These are phyloP conservation scores for Smittia sp. DNA, from an alignment of 2,888 invertebrate species.

Conservation along the genomic window DNA sequence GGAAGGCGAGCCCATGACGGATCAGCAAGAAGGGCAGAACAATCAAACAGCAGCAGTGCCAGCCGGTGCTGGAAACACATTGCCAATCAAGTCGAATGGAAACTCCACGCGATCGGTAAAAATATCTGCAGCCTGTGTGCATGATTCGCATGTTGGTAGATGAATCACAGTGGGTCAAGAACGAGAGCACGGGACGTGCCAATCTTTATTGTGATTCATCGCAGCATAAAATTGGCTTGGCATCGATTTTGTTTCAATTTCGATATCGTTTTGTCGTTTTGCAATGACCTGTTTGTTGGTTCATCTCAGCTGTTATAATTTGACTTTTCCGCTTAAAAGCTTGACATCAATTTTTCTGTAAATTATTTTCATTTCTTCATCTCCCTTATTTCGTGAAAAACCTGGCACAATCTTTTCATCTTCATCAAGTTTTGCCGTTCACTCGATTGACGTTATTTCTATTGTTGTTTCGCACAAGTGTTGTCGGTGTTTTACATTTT, in stretches of 20 bases:
- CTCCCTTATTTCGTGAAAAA: too few species aligned
- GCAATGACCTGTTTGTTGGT: neutral
- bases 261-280: too few species aligned
- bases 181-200: neutral
- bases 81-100: constrained; percentile 34
- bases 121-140: neutral
- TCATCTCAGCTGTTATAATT: neutral
- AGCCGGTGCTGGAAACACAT: neutral
- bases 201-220: neutral
- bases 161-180: constrained; percentile 4
- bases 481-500: too few species aligned
- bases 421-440: too few species aligned
- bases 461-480: too few species aligned
- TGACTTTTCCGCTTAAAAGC: too few species aligned
- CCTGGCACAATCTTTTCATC: too few species aligned
- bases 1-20: constrained; percentile 33
- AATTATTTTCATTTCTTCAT: too few species aligned
- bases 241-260: neutral
- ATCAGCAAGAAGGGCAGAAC: constrained; percentile 30
- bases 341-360: too few species aligned
- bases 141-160: neutral
- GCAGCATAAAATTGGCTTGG: neutral
- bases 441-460: too few species aligned
- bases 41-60: constrained; percentile 6
- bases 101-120: constrained; percentile 39